A percentile compares a stretch with the other conserved stretches of the same genome.
These are phyloP conservation scores for Sarcoramphus papa DNA, from an alignment of 2,797 vertebrate species.

Conservation along the genomic window DNA sequence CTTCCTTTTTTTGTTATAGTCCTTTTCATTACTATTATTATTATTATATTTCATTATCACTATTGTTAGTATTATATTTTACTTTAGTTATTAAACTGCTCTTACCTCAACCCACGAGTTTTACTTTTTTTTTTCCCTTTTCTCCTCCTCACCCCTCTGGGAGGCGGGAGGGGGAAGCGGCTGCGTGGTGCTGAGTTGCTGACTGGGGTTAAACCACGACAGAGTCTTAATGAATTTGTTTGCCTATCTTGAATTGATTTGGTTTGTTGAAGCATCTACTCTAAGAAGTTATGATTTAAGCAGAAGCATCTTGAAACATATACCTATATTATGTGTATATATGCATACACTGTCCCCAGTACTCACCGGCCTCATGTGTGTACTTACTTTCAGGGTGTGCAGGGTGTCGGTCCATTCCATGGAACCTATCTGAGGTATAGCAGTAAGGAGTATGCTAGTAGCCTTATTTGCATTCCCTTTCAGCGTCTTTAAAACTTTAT, in stretches of 20 bases:
- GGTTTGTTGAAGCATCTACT: neutral
- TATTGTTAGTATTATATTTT: too few species aligned
- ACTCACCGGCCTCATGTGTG: neutral
- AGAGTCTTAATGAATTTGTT: neutral
- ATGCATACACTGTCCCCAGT: neutral
- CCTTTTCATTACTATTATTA: too few species aligned
- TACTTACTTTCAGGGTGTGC: slow-evolving; percentile 82
- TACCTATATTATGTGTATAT: neutral
- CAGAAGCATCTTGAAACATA: neutral
- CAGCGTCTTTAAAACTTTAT: slow-evolving; percentile 93
- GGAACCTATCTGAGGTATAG: slow-evolving; percentile 89
- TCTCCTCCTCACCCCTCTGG: too few species aligned
- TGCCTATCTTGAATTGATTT: neutral
- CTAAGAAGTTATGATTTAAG: neutral
- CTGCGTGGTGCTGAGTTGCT: too few species aligned
- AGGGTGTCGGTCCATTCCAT: slow-evolving; percentile 89
- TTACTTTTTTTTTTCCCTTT: too few species aligned
- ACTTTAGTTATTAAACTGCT: too few species aligned
- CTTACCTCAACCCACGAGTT: too few species aligned
- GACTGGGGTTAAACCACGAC: too few species aligned
- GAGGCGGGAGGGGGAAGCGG: too few species aligned
- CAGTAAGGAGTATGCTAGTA: slow-evolving; percentile 90
- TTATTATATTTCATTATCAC: too few species aligned
- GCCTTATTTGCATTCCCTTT: slow-evolving; percentile 97
- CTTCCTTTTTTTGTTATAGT: too few species aligned